Base-by-base conservation (phyloP, 2,888 invertebrate species). In the Eupithecia dodoneata region DNA sequence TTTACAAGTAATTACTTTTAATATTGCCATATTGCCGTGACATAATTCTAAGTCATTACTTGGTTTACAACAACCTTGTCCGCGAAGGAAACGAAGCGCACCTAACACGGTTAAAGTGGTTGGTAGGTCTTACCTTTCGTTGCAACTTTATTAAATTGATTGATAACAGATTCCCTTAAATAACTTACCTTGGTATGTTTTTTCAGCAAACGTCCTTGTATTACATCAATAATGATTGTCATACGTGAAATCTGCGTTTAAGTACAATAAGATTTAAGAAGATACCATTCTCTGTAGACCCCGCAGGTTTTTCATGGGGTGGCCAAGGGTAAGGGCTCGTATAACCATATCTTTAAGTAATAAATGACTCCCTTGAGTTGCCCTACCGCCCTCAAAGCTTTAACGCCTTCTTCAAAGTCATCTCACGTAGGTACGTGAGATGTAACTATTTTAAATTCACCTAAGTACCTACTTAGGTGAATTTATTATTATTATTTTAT, bases 341-440 rank as follows among this genome's bases (percentile, higher is more conserved):
- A 30, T 79, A 78, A 67, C 72, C 76, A 74, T 81, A 78, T 79
- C 75, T 75, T 76, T 76, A 75, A 69, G 77, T 77, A 76, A 82
- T 82, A 77, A 79, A 81, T 80, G 74, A 75, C 76, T 77, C 81
- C 76, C 79, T 74, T 47, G 78, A 77, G 76, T 66, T 67, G 55
- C 55, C 9, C 18, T 63, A 65, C 71, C 70, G 42, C 74, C 79
- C 74, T 55, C 72, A 66, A 52, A 67, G 74, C 65, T 76, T 73
- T 81, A 76, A 78, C 76, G 42, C 77, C 76, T 70, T 74, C 71
- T 71, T 78, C 63, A 69, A 65, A 75, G 71, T 71, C 75, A 74
- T 80, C 74, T 76, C 44, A 70, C 66, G 15, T 18, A 18, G 72
- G 75, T 65, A 65, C 12, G n/a, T n/a, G n/a, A n/a, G n/a, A n/a